phyloP scores from a whole-genome alignment of 1,140 invertebrate genomes.

The Penaeus indicus region DNA sequence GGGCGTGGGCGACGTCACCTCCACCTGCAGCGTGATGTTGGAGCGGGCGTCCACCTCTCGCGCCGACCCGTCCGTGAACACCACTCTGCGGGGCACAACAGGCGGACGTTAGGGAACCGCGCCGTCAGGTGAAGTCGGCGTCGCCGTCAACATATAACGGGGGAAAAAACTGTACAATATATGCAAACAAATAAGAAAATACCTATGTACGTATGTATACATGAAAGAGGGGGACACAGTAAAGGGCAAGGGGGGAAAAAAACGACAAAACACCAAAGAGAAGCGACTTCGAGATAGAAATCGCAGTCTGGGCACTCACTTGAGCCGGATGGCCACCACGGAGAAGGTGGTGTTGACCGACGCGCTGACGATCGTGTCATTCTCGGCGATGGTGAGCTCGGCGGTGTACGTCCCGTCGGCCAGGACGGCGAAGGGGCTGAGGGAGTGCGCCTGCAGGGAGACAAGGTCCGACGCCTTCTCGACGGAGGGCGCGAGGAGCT shows the following conservation, averaged over 20 bases:
- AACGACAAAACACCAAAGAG: no score
- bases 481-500: background rate
- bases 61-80: slow-evolving; percentile 46
- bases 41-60: slow-evolving; percentile 21
- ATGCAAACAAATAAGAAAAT: background rate
- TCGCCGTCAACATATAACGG: no score
- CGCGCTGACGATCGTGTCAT: slow-evolving; percentile 20
- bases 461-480: no score
- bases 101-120: background rate
- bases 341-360: slow-evolving; percentile 41
- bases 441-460: no score
- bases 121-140: background rate
- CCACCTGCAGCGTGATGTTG: slow-evolving; percentile 47
- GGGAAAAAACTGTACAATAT: background rate
- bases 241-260: background rate
- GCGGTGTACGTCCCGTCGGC: slow-evolving; percentile 8
- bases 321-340: slow-evolving; percentile 37
- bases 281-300: no score
- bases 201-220: slow-evolving; percentile 13
- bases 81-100: slow-evolving; percentile 3
- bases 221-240: slow-evolving; percentile 2
- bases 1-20: slow-evolving; percentile 40
- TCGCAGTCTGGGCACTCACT: slow-evolving; percentile 1
- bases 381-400: slow-evolving; percentile 28
- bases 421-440: background rate